A percentile compares a stretch with the other conserved stretches of the same genome.
Evolutionary conservation across 2,888 invertebrate genomes (phyloP).

Genomic region (Andrena hattorfiana): DNA sequence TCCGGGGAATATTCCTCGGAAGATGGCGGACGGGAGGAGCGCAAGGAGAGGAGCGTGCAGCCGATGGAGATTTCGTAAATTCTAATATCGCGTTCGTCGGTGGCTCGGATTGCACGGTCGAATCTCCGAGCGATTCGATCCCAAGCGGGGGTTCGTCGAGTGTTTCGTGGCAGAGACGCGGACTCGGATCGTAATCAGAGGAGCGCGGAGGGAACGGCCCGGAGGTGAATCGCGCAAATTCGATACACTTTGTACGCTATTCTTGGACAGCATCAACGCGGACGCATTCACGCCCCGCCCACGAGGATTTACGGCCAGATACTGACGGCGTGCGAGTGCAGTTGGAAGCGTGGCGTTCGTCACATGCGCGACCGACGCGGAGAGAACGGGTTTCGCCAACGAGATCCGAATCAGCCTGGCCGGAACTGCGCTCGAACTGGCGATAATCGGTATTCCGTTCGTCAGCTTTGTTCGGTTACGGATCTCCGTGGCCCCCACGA

Average conservation of each 20-base stretch:
- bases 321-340: conserved; percentile 59
- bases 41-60: neutral
- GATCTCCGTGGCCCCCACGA: neutral
- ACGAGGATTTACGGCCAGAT: conserved; percentile 73
- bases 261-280: conserved; percentile 67
- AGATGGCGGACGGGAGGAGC: neutral
- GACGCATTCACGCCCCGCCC: conserved; percentile 70
- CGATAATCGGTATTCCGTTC: conserved; percentile 18
- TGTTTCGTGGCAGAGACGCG: too few relatives aligned
- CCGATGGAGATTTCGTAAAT: conserved; percentile 1
- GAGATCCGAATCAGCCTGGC: conserved; percentile 23
- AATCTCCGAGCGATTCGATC: neutral
- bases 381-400: conserved; percentile 34
- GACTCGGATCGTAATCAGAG: conserved; percentile 9
- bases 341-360: conserved; percentile 54
- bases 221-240: conserved; percentile 40
- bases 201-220: neutral
- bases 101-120: neutral
- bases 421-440: conserved; percentile 13
- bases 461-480: neutral
- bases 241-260: conserved; percentile 57
- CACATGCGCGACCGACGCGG: conserved; percentile 32
- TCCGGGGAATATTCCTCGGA: neutral
- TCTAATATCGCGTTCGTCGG: conserved; percentile 2
- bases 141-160: neutral